Evolutionary conservation across 2,888 invertebrate genomes (phyloP).

Genomic region (Acholoe squamosa): DNA sequence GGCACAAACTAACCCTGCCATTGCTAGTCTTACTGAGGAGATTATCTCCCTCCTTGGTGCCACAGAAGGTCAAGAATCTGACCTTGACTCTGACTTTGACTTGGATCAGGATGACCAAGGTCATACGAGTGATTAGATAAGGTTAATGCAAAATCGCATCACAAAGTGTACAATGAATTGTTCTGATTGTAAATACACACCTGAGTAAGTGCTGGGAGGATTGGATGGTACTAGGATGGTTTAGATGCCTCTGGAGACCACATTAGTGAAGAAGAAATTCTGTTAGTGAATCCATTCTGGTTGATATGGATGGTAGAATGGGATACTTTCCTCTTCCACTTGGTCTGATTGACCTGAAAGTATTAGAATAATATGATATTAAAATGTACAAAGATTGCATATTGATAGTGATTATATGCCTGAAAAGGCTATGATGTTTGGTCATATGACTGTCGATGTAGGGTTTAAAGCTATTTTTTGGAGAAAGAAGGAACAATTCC

Average conservation of each 20-base stretch:
- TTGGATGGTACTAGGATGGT: neutral
- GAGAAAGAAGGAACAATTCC: no score
- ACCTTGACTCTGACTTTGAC: constrained; percentile 57
- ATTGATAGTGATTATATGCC: neutral
- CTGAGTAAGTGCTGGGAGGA: neutral
- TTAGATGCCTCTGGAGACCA: no score
- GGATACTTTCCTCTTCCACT: neutral
- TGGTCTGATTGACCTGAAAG: neutral
- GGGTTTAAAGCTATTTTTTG: no score
- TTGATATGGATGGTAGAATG: neutral
- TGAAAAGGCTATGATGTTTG: neutral
- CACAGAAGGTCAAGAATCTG: neutral
- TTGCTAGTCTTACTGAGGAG: constrained; percentile 70
- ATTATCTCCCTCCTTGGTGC: constrained; percentile 69
- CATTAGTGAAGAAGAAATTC: no score
- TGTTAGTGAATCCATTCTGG: neutral
- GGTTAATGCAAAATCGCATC: neutral
- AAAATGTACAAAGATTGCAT: neutral
- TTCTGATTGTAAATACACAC: neutral
- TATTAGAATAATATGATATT: constrained; percentile 12
- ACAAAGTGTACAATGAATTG: neutral
- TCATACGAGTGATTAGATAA: constrained; percentile 20
- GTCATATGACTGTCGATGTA: neutral
- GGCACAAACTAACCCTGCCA: constrained; percentile 66
- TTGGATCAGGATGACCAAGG: neutral